Evolutionary conservation across 2,113 vertebrate genomes (phyloP).

Genomic region (Coracopsis vasa): DNA sequence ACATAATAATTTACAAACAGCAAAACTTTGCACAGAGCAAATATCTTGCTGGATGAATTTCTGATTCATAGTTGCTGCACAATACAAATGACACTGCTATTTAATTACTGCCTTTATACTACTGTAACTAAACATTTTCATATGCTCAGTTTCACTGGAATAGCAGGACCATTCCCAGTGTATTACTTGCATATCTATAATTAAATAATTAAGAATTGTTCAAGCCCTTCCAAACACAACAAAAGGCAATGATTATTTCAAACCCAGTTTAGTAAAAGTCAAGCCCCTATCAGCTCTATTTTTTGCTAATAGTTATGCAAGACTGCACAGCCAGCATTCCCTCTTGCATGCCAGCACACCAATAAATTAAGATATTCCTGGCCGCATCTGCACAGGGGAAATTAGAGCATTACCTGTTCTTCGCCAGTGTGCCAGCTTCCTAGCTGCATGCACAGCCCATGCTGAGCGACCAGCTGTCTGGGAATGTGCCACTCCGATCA

Average conservation of each 20-base stretch:
- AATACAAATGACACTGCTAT: slow-evolving; percentile 70
- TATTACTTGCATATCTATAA: slow-evolving; percentile 79
- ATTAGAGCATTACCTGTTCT: slow-evolving; percentile 90
- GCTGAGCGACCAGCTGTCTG: slow-evolving; percentile 91
- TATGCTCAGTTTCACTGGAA: slow-evolving; percentile 78
- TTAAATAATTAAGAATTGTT: slow-evolving; percentile 84
- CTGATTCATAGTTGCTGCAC: slow-evolving; percentile 45
- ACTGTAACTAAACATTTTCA: slow-evolving; percentile 81
- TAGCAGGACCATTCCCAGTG: slow-evolving; percentile 79
- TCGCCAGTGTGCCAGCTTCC: slow-evolving; percentile 85
- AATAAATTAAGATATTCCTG: slow-evolving; percentile 93
- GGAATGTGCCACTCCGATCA: slow-evolving; percentile 85
- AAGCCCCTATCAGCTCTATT: slow-evolving; percentile 79
- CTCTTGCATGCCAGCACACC: slow-evolving; percentile 87
- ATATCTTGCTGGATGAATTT: slow-evolving; percentile 43
- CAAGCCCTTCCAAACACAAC: slow-evolving; percentile 81
- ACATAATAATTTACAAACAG: slow-evolving; percentile 45
- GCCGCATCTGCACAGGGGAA: slow-evolving; percentile 89
- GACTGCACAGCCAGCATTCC: slow-evolving; percentile 81
- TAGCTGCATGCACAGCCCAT: slow-evolving; percentile 85
- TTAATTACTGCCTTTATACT: slow-evolving; percentile 79
- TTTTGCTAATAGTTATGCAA: slow-evolving; percentile 83
- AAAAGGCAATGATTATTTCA: slow-evolving; percentile 78
- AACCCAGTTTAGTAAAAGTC: slow-evolving; percentile 78
- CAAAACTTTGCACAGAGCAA: slow-evolving; percentile 50